Percentiles rank a stretch among this genome's conserved stretches.
Evolutionary conservation across 2,113 vertebrate genomes (phyloP).

Genomic region (Mastomys coucha): DNA sequence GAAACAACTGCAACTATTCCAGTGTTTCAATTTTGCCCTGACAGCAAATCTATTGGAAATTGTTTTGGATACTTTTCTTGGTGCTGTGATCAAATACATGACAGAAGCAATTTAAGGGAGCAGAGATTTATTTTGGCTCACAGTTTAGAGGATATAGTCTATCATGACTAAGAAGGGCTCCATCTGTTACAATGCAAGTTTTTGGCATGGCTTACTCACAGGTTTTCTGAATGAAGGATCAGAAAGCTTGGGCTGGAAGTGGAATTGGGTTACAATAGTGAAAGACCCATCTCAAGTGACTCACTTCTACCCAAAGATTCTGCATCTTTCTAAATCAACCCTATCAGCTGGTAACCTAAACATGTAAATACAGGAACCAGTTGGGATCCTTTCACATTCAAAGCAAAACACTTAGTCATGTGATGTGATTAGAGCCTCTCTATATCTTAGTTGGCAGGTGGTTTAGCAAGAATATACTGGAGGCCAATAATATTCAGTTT

Average conservation of each 20-base stretch:
- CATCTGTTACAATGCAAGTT: not conserved
- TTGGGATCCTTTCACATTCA: not conserved
- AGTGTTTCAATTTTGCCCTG: not conserved
- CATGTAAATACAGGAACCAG: not conserved
- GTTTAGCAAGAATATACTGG: not conserved
- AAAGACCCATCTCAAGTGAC: no score
- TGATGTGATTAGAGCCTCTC: not conserved
- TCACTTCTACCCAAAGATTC: not conserved
- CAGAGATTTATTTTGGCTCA: not conserved
- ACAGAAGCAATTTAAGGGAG: not conserved
- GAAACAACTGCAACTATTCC: not conserved
- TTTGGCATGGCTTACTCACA: not conserved
- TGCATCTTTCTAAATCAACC: not conserved
- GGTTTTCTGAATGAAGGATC: not conserved
- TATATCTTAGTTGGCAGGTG: constrained; percentile 4
- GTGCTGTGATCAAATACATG: not conserved
- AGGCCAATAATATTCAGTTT: not conserved
- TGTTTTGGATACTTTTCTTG: not conserved
- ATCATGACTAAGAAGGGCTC: not conserved
- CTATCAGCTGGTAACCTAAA: not conserved
- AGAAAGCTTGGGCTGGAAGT: not conserved
- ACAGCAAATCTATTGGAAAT: constrained; percentile 32
- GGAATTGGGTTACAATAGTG: not conserved
- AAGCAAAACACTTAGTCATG: not conserved
- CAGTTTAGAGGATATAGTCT: not conserved